phyloP scores from a whole-genome alignment of 2,113 vertebrate species.

The Suricata suricatta region DNA sequence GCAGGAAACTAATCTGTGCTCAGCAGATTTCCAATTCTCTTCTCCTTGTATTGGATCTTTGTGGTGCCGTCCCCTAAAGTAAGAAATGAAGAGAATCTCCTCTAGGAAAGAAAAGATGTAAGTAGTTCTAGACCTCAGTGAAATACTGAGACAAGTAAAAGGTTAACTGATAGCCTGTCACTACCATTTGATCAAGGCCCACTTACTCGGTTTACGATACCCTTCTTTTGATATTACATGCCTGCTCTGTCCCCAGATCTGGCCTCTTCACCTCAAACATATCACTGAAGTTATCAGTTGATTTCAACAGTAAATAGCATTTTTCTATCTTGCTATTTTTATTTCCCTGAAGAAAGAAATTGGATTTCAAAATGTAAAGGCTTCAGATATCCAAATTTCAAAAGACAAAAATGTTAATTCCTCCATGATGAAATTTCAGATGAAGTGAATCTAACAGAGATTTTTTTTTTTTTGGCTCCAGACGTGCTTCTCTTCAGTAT shows the following conservation, averaged over 20 bases:
- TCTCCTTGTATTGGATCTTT: neutral
- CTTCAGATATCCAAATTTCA: neutral
- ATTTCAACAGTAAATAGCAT: neutral
- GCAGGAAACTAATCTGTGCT: conserved; percentile 22
- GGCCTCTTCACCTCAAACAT: neutral
- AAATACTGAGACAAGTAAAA: neutral
- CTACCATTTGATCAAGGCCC: neutral
- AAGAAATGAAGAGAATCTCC: neutral
- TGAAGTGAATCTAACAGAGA: neutral
- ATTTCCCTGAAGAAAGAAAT: conserved; percentile 3
- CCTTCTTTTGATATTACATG: neutral
- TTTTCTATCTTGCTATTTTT: neutral
- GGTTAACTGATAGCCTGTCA: neutral
- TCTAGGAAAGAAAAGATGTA: neutral
- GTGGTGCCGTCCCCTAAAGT: neutral
- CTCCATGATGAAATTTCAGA: neutral
- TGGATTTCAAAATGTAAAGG: neutral
- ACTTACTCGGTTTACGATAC: neutral
- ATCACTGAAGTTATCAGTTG: neutral
- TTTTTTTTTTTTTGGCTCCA: neutral
- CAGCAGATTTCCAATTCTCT: neutral
- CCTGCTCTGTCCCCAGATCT: neutral
- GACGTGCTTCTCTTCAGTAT: neutral
- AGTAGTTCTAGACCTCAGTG: neutral
- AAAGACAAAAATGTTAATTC: neutral